Conservation (phyloP, 2,888 invertebrate genomes). For the Chymomyza caudatula region DNA sequence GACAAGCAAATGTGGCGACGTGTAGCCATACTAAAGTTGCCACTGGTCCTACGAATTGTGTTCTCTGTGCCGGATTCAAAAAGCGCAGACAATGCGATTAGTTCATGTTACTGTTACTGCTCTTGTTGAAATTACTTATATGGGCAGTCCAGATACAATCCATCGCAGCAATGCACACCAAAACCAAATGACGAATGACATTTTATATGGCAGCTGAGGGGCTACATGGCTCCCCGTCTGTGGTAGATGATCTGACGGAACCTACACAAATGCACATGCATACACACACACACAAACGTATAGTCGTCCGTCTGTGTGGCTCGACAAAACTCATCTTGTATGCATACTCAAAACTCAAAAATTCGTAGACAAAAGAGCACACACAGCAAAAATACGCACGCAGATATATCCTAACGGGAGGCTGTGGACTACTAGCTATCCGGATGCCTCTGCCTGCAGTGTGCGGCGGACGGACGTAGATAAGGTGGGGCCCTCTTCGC, state of each 20-base stretch:
- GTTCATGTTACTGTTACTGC: slow-evolving; percentile 62
- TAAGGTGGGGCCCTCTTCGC: neutral
- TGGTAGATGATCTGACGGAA: neutral
- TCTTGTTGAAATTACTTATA: slow-evolving; percentile 9
- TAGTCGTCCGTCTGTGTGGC: neutral
- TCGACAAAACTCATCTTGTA: slow-evolving; percentile 71
- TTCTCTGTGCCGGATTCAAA: slow-evolving; percentile 69
- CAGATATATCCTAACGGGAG: slow-evolving; percentile 19
- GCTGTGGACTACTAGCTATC: neutral
- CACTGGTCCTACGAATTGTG: slow-evolving; percentile 27
- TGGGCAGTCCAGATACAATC: slow-evolving; percentile 1
- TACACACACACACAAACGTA: slow-evolving; percentile 5
- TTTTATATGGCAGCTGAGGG: slow-evolving; percentile 73
- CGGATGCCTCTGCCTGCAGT: slow-evolving; percentile 9
- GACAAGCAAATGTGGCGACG: slow-evolving; percentile 56
- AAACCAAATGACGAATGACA: slow-evolving; percentile 74
- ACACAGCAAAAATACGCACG: slow-evolving; percentile 34
- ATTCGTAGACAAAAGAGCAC: slow-evolving; percentile 70
- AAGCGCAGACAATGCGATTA: slow-evolving; percentile 73
- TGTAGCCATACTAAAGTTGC: slow-evolving; percentile 16
- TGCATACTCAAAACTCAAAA: slow-evolving; percentile 73
- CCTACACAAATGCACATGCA: neutral
- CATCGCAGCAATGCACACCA: slow-evolving; percentile 58
- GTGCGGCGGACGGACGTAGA: neutral
- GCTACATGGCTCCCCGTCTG: slow-evolving; percentile 5